Percentiles rank a stretch among this genome's conserved stretches.
Evolutionary conservation across 1,140 invertebrate genomes (phyloP).

Genomic region (Charaxes varanes): DNA sequence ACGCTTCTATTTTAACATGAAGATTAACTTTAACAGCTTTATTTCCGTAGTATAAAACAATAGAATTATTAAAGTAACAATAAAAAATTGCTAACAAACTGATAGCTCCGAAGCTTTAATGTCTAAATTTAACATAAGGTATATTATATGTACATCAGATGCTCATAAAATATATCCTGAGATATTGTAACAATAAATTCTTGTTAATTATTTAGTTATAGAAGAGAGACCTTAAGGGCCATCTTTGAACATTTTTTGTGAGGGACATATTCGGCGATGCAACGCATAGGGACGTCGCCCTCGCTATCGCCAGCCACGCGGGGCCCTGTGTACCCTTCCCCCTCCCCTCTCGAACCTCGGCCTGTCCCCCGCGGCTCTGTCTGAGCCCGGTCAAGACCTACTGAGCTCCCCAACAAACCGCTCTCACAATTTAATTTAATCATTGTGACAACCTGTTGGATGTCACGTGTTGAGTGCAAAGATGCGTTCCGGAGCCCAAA

Average conservation of each 20-base stretch:
- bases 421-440: constrained; percentile 7
- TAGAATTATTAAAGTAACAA: too few relatives aligned
- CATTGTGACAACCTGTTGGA: constrained; percentile 12
- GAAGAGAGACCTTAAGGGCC: too few relatives aligned
- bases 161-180: too few relatives aligned
- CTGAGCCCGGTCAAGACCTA: constrained; percentile 4
- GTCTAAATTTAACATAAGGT: not conserved
- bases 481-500: not conserved
- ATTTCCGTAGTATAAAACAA: too few relatives aligned
- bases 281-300: constrained; percentile 15
- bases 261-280: constrained; percentile 9
- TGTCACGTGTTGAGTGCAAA: constrained; percentile 5
- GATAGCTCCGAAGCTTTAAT: too few relatives aligned
- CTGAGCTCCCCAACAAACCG: constrained; percentile 3
- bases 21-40: too few relatives aligned
- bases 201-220: too few relatives aligned
- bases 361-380: not conserved
- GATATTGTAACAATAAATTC: too few relatives aligned
- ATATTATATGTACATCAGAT: constrained; percentile 4
- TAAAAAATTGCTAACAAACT: too few relatives aligned
- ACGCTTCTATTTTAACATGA: too few relatives aligned
- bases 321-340: constrained; percentile 5
- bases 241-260: too few relatives aligned
- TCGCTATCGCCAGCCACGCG: constrained; percentile 12
- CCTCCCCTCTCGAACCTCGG: not conserved